phyloP scores from a whole-genome alignment of 2,797 vertebrate species.

The Oreochromis grahami region DNA sequence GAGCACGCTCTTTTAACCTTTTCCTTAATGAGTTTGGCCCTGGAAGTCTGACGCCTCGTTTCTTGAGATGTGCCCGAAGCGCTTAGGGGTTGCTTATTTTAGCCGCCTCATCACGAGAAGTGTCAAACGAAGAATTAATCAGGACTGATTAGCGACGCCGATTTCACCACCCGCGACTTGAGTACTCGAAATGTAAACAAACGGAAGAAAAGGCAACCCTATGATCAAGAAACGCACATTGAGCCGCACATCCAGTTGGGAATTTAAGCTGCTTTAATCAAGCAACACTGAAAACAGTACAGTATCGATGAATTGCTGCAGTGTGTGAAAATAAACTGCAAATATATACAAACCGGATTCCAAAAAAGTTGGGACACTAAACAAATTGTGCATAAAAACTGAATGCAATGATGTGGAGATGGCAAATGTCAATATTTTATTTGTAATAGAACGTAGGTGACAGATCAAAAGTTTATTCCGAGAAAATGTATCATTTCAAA shows the following conservation, averaged over 20 bases:
- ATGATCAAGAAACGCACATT: background rate
- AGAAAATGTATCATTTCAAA: no score
- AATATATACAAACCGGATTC: no score
- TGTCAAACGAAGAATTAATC: conserved; percentile 46
- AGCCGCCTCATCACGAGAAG: conserved; percentile 16
- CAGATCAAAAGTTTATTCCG: no score
- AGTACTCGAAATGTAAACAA: conserved; percentile 32
- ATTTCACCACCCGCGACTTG: conserved; percentile 24
- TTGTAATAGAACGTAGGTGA: no score
- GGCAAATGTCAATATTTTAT: no score
- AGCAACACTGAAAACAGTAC: background rate
- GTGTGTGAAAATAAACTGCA: background rate
- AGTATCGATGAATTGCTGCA: background rate
- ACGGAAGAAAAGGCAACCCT: background rate
- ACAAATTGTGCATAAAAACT: no score
- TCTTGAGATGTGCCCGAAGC: conserved; percentile 13
- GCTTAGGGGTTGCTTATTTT: conserved; percentile 46
- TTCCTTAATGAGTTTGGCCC: conserved; percentile 32
- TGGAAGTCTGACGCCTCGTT: conserved; percentile 7
- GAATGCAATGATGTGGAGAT: no score
- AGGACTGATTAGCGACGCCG: conserved; percentile 46
- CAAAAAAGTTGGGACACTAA: no score
- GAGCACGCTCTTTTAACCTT: conserved; percentile 20
- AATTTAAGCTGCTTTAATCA: background rate
- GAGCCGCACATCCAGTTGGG: background rate